A percentile compares a stretch with the other conserved stretches of the same genome.
Evolutionary conservation across 2,888 invertebrate genomes (phyloP).

Genomic region (Suillia variegata): DNA sequence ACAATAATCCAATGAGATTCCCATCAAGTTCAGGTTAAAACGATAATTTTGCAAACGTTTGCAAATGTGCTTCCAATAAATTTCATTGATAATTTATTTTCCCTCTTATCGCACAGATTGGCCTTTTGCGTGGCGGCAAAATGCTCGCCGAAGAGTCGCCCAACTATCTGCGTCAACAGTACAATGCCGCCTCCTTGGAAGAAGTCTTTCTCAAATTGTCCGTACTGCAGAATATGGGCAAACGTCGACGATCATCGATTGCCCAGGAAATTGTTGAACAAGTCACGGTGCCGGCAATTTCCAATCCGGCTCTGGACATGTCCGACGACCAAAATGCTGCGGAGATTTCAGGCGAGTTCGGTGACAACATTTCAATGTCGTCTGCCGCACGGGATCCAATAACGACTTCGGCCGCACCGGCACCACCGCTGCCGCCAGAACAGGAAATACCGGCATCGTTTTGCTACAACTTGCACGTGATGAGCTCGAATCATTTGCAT

Average conservation of each 20-base stretch:
- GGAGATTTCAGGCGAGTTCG: slow-evolving; percentile 86
- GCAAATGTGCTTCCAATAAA: too few species aligned
- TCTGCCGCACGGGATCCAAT: slow-evolving; percentile 73
- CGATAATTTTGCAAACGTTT: too few species aligned
- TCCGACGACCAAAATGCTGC: slow-evolving; percentile 70
- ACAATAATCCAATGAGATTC: neutral
- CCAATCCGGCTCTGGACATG: slow-evolving; percentile 71
- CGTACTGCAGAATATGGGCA: slow-evolving; percentile 80
- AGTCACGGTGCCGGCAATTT: slow-evolving; percentile 69
- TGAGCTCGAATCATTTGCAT: slow-evolving; percentile 75
- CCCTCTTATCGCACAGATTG: slow-evolving; percentile 67
- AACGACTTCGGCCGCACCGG: slow-evolving; percentile 63
- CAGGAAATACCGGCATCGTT: slow-evolving; percentile 66
- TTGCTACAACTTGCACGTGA: slow-evolving; percentile 68
- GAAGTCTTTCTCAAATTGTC: slow-evolving; percentile 82
- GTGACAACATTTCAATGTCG: slow-evolving; percentile 81
- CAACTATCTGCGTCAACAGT: slow-evolving; percentile 71
- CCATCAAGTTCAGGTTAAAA: too few species aligned
- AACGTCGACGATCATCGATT: slow-evolving; percentile 79
- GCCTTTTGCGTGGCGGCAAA: slow-evolving; percentile 80
- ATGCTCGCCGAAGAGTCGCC: slow-evolving; percentile 87
- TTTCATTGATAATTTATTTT: neutral
- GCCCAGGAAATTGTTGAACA: slow-evolving; percentile 75
- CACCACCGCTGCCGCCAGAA: slow-evolving; percentile 73
- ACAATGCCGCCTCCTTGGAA: slow-evolving; percentile 75